Percentiles rank a stretch among this genome's conserved stretches.
These are phyloP conservation scores for Brachyrhaphis roseni DNA, from an alignment of 2,797 vertebrate species.

Conservation along the genomic window DNA sequence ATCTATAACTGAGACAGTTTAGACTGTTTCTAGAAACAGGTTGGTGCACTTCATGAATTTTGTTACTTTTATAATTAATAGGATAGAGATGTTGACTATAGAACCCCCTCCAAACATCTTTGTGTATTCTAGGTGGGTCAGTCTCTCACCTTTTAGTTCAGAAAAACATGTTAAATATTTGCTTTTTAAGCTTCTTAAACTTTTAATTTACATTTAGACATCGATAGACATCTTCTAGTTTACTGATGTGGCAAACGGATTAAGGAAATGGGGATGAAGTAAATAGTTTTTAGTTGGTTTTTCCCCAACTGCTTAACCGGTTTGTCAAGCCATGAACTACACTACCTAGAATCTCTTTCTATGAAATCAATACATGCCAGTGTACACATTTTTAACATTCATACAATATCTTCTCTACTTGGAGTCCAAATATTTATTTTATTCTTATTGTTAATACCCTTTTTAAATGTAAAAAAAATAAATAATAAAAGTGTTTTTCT, in stretches of 20 bases:
- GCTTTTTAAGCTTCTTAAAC: not conserved
- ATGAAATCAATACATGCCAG: not conserved
- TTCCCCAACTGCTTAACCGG: not conserved
- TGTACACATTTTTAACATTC: not conserved
- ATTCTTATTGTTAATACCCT: conserved; percentile 23
- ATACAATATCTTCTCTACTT: not conserved
- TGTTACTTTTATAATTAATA: conserved; percentile 1
- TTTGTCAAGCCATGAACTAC: not conserved
- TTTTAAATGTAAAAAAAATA: conserved; percentile 46
- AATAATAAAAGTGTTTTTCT: conserved; percentile 15
- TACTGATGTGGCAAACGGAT: not conserved
- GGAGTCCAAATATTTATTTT: conserved; percentile 4
- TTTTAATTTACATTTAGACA: not conserved
- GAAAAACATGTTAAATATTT: not conserved
- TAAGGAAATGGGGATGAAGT: not conserved
- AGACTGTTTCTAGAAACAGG: not conserved
- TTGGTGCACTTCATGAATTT: not conserved
- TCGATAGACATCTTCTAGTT: not conserved
- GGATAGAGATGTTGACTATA: not conserved
- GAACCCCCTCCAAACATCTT: not conserved
- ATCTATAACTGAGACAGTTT: not conserved
- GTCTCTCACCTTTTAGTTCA: not conserved
- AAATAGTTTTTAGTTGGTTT: not conserved
- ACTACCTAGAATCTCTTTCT: not conserved
- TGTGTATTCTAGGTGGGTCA: not conserved